phyloP scores from a whole-genome alignment of 2,797 vertebrate species.

The Parauchenoglanis punctatus region DNA sequence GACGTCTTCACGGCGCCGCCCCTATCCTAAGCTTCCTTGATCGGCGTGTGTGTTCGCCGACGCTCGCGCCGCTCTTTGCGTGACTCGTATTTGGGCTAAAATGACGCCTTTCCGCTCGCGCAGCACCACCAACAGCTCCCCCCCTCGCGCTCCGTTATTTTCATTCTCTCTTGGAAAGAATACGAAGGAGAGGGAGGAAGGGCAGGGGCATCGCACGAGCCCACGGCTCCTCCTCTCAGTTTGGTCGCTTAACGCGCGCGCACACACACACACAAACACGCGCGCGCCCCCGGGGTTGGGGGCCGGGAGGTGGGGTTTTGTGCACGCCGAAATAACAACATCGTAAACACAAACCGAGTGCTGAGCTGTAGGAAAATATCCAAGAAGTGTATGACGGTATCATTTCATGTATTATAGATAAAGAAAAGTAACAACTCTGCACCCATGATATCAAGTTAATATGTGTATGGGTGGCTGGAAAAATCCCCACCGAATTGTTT shows the following conservation, averaged over 20 bases:
- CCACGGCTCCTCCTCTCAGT: slow-evolving; percentile 44
- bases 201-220: slow-evolving; percentile 33
- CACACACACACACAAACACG: slow-evolving; percentile 3
- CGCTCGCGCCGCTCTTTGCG: background rate
- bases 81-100: slow-evolving; percentile 35
- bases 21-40: background rate
- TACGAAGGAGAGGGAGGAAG: slow-evolving; percentile 2
- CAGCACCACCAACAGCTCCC: slow-evolving; percentile 37
- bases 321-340: background rate
- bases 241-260: slow-evolving; percentile 15
- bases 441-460: background rate
- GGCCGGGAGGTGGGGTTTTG: too few species aligned
- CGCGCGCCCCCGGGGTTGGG: background rate
- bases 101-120: slow-evolving; percentile 57
- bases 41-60: background rate
- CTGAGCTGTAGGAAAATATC: background rate
- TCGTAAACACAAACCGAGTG: background rate
- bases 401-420: background rate
- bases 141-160: slow-evolving; percentile 37
- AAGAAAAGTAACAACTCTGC: too few species aligned
- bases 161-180: slow-evolving; percentile 48
- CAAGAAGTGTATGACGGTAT: background rate
- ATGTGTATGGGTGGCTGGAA: background rate
- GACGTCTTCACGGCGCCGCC: background rate
- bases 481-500: background rate